Base-by-base conservation (phyloP, 2,888 invertebrate genomes). In the Odontothrips loti region DNA sequence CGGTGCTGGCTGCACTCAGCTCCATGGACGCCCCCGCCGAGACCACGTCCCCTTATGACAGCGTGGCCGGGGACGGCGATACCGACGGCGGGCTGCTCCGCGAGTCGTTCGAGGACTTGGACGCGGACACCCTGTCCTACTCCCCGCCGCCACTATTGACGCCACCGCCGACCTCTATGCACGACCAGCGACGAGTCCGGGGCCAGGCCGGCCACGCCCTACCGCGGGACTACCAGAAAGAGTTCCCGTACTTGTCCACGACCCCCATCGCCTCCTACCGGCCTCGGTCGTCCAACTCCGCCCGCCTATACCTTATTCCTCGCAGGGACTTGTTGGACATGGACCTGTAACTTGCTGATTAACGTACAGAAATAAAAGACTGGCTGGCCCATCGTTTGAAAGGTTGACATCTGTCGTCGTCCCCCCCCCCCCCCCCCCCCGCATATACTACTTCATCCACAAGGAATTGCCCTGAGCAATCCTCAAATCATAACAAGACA, bases 21-120 rank as follows among this genome's bases (percentile, higher is more conserved):
- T 75, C 68, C 68, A 75, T 75, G 68, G 68, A 75, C 68, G 23
- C 68, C 10, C 68, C 68, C 27, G 68, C 23, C 27, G 68, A 75
- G 68, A 27, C 68, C 11, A 27, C 68, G 27, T 75, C 68, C 68
- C 68, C 68, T 27, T 75, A 75, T 27, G 68, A 75, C 68, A 75
- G 68, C 27, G 27, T 75, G 23, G 68, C 27, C 34, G 34, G 34
- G 34, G 34, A 43, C 34, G 34, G 34, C 27, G 68, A 11, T 10
- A 27, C 23, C 68, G 68, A 27, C 68, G 68, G 27, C 23, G 27
- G 23, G 27, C 27, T 75, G 23, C 68, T 75, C 8, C 23, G 68
- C 23, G 27, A 75, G 68, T 75, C 68, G 68, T 75, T 75, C 10
- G 68, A 75, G 68, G 68, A 75, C 68, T 12, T 75, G 27, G 68